Percentiles rank a stretch among this genome's conserved stretches.
phyloP scores from a whole-genome alignment of 2,113 vertebrate genomes.

The Apaloderma vittatum region DNA sequence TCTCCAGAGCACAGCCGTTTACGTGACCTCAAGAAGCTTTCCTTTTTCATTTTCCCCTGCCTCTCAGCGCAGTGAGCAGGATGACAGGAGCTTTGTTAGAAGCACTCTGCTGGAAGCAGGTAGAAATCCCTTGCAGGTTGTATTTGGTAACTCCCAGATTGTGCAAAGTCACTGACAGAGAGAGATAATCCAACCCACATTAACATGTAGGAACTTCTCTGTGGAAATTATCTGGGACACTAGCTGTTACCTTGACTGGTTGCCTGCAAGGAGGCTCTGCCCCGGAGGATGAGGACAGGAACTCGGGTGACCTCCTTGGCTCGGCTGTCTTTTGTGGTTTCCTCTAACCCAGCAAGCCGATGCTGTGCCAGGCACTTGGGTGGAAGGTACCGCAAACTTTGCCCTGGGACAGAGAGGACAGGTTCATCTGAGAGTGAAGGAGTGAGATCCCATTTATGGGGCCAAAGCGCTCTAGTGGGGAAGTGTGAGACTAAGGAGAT shows the following conservation, averaged over 20 bases:
- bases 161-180: neutral
- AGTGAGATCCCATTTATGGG: neutral
- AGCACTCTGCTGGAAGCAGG: neutral
- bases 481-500: neutral
- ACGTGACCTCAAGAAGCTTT: neutral
- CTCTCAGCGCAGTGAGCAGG: neutral
- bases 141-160: neutral
- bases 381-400: neutral
- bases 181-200: neutral
- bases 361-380: neutral
- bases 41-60: neutral
- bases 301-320: neutral
- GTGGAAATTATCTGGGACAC: neutral
- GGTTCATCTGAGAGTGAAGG: neutral
- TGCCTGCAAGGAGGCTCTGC: neutral
- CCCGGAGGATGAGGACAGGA: neutral
- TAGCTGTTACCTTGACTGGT: neutral
- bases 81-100: neutral
- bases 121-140: neutral
- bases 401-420: neutral
- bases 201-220: accelerated
- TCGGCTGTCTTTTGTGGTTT: neutral
- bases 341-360: neutral
- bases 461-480: neutral
- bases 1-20: neutral